Conservation (phyloP, 2,888 invertebrate species). For the Phymatocera aterrima region DNA sequence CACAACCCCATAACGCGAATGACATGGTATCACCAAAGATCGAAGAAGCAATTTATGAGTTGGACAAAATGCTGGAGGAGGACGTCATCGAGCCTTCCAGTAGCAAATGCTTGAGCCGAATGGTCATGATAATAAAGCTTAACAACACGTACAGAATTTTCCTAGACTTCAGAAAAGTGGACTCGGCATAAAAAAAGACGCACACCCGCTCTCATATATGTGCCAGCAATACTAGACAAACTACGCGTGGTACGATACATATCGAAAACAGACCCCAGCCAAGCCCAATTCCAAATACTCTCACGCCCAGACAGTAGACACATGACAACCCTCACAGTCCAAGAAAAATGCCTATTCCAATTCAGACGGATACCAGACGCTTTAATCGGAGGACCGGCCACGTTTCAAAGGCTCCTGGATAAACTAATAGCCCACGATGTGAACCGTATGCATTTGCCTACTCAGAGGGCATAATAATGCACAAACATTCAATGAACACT, state of each 20-base stretch:
- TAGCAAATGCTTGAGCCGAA: slow-evolving; percentile 48
- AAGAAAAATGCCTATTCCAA: slow-evolving; percentile 58
- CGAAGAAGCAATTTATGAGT: slow-evolving; percentile 52
- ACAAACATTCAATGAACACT: slow-evolving; percentile 54
- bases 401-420: slow-evolving; percentile 57
- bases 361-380: slow-evolving; percentile 51
- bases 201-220: slow-evolving; percentile 53
- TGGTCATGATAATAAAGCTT: slow-evolving; percentile 50
- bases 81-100: slow-evolving; percentile 51
- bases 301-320: slow-evolving; percentile 50
- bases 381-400: slow-evolving; percentile 51
- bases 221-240: slow-evolving; percentile 46
- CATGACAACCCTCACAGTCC: slow-evolving; percentile 61
- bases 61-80: slow-evolving; percentile 37
- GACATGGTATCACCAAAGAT: slow-evolving; percentile 49
- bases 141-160: slow-evolving; percentile 48
- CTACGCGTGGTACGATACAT: slow-evolving; percentile 49
- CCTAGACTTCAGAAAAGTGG: slow-evolving; percentile 52
- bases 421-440: slow-evolving; percentile 55
- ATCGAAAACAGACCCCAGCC: slow-evolving; percentile 47
- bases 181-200: slow-evolving; percentile 48
- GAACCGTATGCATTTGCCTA: slow-evolving; percentile 57
- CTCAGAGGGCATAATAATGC: slow-evolving; percentile 59
- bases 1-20: too few relatives aligned
- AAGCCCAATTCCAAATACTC: slow-evolving; percentile 48